Evolutionary conservation across 2,113 vertebrate genomes (phyloP).

Genomic region (Melierax canorus): DNA sequence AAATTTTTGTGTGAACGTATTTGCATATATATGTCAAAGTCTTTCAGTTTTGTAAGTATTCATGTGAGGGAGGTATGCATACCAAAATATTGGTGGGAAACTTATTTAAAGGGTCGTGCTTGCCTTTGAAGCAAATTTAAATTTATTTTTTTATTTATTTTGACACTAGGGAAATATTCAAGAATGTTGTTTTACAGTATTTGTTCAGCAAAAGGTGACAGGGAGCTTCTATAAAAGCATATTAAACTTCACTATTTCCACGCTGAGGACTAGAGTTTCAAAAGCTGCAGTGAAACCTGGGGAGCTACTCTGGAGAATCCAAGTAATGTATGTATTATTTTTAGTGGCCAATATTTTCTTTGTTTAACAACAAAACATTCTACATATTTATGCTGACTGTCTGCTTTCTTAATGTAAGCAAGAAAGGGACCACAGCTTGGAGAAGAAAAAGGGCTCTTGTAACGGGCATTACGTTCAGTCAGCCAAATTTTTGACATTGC

Average conservation of each 20-base stretch:
- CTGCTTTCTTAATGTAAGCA: background rate
- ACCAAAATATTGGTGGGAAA: background rate
- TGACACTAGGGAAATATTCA: background rate
- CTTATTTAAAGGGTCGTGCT: background rate
- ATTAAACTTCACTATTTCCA: background rate
- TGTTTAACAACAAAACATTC: background rate
- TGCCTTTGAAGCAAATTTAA: background rate
- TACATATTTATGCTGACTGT: background rate
- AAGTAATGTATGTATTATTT: background rate
- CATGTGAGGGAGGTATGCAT: background rate
- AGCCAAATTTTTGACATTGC: background rate
- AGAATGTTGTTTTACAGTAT: background rate
- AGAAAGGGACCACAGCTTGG: background rate
- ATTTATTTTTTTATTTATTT: background rate
- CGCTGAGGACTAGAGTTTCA: background rate
- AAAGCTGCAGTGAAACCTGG: background rate
- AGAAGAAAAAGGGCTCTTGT: background rate
- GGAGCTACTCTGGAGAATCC: background rate
- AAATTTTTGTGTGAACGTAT: background rate
- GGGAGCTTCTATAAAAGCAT: background rate
- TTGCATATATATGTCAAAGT: background rate
- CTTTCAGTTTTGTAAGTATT: background rate
- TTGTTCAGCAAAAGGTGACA: background rate
- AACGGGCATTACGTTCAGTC: background rate
- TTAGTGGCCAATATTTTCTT: background rate